Evolutionary conservation across 2,797 vertebrate genomes (phyloP).

Genomic region (Geotria australis): DNA sequence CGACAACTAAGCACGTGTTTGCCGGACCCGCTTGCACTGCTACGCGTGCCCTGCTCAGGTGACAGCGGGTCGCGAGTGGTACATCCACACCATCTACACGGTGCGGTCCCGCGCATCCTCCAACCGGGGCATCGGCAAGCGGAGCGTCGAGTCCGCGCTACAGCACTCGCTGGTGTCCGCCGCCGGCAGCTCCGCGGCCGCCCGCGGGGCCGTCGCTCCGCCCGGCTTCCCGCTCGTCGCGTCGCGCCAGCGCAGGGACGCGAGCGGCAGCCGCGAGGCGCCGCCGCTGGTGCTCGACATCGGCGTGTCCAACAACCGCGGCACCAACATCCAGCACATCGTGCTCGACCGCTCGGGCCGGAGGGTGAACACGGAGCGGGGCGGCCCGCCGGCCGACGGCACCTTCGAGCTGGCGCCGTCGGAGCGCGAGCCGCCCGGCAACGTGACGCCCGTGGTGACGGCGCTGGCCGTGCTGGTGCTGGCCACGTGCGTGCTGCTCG

Average conservation of each 20-base stretch:
- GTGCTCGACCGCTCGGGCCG: constrained; percentile 17
- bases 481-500: constrained; percentile 14
- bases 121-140: constrained; percentile 40
- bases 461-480: constrained; percentile 27
- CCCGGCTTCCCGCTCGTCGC: constrained; percentile 1
- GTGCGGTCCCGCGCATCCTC: constrained; percentile 40
- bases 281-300: constrained; percentile 21
- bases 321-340: constrained; percentile 74
- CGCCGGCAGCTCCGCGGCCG: constrained; percentile 1
- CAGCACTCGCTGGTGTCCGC: constrained; percentile 19
- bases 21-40: too few species aligned
- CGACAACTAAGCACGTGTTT: too few species aligned
- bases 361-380: constrained; percentile 6
- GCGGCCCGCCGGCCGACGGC: constrained; percentile 10
- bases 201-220: constrained; percentile 16
- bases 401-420: constrained; percentile 19
- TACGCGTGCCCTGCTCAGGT: constrained; percentile 15
- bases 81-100: constrained; percentile 64
- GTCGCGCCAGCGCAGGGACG: constrained; percentile 1
- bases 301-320: constrained; percentile 28
- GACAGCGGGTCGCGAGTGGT: constrained; percentile 62
- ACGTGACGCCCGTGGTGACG: constrained; percentile 15
- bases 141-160: constrained; percentile 27
- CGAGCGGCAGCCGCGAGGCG: constrained; percentile 2
- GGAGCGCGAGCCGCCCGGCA: constrained; percentile 8